Percentiles rank a stretch among this genome's conserved stretches.
Conservation (phyloP, 2,888 invertebrate species). For the Plebejus anna region DNA sequence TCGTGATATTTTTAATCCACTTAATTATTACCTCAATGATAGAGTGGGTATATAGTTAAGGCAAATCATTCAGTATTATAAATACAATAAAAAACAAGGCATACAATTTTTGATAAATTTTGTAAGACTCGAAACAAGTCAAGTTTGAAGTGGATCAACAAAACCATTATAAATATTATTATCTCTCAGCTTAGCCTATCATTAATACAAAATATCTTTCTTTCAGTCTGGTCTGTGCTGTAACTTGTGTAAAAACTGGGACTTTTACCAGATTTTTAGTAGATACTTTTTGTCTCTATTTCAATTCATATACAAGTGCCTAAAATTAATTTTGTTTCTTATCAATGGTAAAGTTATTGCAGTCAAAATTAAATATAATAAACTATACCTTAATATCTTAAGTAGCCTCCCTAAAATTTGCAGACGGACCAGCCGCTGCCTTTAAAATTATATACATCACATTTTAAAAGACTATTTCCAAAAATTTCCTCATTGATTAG, state of each 20-base stretch:
- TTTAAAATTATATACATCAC: neutral
- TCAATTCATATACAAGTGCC: neutral
- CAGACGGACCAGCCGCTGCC: slow-evolving; percentile 22
- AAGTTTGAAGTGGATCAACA: no score
- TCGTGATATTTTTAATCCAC: neutral
- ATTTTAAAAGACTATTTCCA: neutral
- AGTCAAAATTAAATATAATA: neutral
- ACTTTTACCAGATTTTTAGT: neutral
- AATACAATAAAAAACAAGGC: no score
- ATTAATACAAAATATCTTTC: neutral
- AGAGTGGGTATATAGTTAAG: neutral
- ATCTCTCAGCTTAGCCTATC: neutral
- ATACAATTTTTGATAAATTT: no score
- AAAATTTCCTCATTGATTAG: slow-evolving; percentile 41
- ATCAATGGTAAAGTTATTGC: neutral
- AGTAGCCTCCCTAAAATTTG: neutral
- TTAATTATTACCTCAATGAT: neutral
- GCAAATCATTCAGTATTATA: neutral
- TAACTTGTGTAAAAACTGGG: neutral
- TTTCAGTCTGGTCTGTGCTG: neutral
- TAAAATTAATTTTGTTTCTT: neutral
- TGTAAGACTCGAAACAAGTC: no score
- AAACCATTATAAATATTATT: no score
- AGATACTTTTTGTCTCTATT: no score
- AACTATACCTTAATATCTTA: neutral